Conservation (phyloP, 2,797 vertebrate species). For the Merluccius polli region DNA sequence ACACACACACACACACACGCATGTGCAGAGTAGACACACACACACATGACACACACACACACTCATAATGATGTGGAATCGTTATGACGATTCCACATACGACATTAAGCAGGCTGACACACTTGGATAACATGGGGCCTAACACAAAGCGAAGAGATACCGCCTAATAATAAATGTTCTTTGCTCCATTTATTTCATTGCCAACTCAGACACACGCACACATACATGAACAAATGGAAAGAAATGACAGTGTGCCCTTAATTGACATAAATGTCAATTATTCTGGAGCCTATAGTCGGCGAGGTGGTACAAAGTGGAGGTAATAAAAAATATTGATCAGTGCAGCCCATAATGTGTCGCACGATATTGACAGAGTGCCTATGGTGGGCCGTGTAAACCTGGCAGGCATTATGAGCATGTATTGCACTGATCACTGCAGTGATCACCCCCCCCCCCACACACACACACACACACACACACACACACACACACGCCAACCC, state of each 20-base stretch:
- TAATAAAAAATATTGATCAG: slow-evolving; percentile 76
- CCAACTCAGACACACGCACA: slow-evolving; percentile 1
- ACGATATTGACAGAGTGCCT: slow-evolving; percentile 68
- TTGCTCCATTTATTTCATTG: slow-evolving; percentile 6
- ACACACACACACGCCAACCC: too few relatives aligned
- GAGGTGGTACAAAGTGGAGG: slow-evolving; percentile 66
- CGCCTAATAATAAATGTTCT: slow-evolving; percentile 24
- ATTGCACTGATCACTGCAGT: slow-evolving; percentile 64
- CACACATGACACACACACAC: background rate
- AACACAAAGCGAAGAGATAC: slow-evolving; percentile 5
- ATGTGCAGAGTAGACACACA: background rate
- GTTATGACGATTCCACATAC: background rate
- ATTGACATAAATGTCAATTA: slow-evolving; percentile 66
- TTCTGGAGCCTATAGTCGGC: slow-evolving; percentile 52
- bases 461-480: too few relatives aligned
- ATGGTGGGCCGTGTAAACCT: slow-evolving; percentile 64
- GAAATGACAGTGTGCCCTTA: slow-evolving; percentile 50
- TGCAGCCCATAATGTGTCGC: slow-evolving; percentile 61
- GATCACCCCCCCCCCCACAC: slow-evolving; percentile 33
- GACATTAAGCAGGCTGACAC: slow-evolving; percentile 1
- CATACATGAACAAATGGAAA: slow-evolving; percentile 32
- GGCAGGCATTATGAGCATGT: slow-evolving; percentile 67
- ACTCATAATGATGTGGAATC: background rate
- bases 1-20: background rate
- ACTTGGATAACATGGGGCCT: slow-evolving; percentile 4